These are phyloP conservation scores for Ianthella basta DNA, from an alignment of 37 sponge, comb jelly and placozoan species.

Conservation along the genomic window DNA sequence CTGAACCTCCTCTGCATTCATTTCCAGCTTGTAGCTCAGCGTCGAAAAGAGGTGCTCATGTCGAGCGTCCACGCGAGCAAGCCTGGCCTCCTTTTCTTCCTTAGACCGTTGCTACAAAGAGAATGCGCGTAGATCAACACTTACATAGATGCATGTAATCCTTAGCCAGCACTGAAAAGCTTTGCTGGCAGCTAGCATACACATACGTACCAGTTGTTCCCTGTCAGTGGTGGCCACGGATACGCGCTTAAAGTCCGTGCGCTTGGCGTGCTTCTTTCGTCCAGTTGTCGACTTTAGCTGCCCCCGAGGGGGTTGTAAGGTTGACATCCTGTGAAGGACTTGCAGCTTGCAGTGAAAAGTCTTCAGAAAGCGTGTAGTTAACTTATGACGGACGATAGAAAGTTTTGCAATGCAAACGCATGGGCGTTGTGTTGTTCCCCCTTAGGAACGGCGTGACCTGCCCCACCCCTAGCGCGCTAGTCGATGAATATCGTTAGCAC, in stretches of 20 bases:
- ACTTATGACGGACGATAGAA: no score
- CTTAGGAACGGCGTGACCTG: no score
- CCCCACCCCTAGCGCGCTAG: no score
- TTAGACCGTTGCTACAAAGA: conserved; percentile 35
- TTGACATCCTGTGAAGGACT: conserved; percentile 9
- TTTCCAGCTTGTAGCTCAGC: conserved; percentile 76
- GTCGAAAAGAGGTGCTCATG: conserved; percentile 82
- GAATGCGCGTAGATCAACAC: not conserved
- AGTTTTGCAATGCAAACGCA: no score
- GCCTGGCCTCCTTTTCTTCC: conserved; percentile 86
- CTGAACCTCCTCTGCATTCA: conserved; percentile 83
- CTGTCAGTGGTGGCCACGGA: conserved; percentile 28
- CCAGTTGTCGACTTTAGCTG: conserved; percentile 22
- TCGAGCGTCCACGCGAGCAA: conserved; percentile 86
- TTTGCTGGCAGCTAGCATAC: no score
- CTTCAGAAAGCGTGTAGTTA: not conserved
- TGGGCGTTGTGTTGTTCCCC: no score
- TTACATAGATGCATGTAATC: no score
- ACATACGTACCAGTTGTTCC: conserved; percentile 63
- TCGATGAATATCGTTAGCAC: no score
- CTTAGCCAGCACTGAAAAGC: no score
- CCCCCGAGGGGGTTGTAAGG: conserved; percentile 37
- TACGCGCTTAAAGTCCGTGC: not conserved
- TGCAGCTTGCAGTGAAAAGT: not conserved
- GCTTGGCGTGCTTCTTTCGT: conserved; percentile 11